A percentile compares a stretch with the other conserved stretches of the same genome.
Evolutionary conservation across 2,888 invertebrate species (phyloP).

Genomic region (Microctonus hyperodae): DNA sequence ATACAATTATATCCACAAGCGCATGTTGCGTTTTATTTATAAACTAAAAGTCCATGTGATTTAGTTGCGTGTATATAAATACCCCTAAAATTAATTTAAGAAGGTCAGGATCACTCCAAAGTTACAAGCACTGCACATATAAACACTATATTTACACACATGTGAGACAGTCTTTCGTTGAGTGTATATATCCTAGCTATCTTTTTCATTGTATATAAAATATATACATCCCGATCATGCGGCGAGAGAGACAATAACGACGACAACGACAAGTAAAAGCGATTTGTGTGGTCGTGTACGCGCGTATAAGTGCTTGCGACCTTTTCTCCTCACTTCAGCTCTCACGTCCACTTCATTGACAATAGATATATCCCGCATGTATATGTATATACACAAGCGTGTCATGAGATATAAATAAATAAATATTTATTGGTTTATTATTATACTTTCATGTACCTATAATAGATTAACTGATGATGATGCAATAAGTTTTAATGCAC

Average conservation of each 20-base stretch:
- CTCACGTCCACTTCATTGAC: not conserved
- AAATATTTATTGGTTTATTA: not conserved
- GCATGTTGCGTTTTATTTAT: not conserved
- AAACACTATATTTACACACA: not conserved
- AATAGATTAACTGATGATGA: not conserved
- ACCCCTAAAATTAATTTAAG: not conserved
- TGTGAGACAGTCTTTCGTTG: not conserved
- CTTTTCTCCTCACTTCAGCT: not conserved
- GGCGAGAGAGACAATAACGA: not conserved
- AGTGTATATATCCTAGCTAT: not conserved
- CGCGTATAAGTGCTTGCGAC: not conserved
- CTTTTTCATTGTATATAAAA: not conserved
- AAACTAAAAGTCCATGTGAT: not conserved
- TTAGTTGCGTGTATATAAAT: not conserved
- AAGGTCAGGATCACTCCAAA: conserved; percentile 3
- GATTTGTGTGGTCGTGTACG: not conserved
- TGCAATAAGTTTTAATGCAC: conserved; percentile 21
- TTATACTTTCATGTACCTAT: not conserved
- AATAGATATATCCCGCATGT: not conserved
- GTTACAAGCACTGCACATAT: not conserved
- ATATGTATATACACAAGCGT: not conserved
- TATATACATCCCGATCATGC: not conserved
- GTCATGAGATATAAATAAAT: not conserved
- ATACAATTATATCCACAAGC: not conserved
- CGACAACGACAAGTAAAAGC: not conserved